phyloP scores from a whole-genome alignment of 2,797 vertebrate species.

The Fistularia tabacaria region DNA sequence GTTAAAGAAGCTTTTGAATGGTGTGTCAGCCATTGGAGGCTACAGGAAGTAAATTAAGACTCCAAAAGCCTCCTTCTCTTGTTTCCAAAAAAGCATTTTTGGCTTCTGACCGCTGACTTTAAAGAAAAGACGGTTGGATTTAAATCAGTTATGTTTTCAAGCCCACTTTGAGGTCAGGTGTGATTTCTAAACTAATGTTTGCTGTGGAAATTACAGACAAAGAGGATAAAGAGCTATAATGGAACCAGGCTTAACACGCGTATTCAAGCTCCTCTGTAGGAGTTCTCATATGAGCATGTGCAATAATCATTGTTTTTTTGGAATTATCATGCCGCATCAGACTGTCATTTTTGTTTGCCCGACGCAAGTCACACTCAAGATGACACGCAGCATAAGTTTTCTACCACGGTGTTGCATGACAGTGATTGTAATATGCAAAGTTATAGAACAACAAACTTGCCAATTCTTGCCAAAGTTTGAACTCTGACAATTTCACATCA shows the following conservation, averaged over 20 bases:
- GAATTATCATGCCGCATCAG: constrained; percentile 55
- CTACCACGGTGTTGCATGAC: constrained; percentile 62
- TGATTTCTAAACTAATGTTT: constrained; percentile 10
- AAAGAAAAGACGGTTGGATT: not conserved
- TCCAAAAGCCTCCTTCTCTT: constrained; percentile 42
- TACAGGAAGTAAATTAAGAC: constrained; percentile 27
- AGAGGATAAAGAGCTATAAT: constrained; percentile 40
- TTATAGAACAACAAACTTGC: constrained; percentile 44
- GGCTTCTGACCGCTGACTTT: no score
- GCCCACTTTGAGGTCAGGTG: constrained; percentile 4
- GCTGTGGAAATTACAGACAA: not conserved
- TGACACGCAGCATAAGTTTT: constrained; percentile 35
- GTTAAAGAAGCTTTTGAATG: constrained; percentile 42
- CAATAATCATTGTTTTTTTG: constrained; percentile 67
- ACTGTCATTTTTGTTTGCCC: constrained; percentile 29
- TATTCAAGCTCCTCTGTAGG: constrained; percentile 57
- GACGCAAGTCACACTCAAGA: constrained; percentile 58
- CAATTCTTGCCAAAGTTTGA: constrained; percentile 79
- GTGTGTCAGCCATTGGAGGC: not conserved
- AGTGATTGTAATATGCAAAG: constrained; percentile 35
- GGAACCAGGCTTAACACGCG: constrained; percentile 56
- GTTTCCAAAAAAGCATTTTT: not conserved
- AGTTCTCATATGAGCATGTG: constrained; percentile 73
- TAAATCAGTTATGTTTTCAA: constrained; percentile 1
- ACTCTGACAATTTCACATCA: constrained; percentile 53